Conservation (phyloP, 2,797 vertebrate species). For the Hapalemur alaotrensis region DNA sequence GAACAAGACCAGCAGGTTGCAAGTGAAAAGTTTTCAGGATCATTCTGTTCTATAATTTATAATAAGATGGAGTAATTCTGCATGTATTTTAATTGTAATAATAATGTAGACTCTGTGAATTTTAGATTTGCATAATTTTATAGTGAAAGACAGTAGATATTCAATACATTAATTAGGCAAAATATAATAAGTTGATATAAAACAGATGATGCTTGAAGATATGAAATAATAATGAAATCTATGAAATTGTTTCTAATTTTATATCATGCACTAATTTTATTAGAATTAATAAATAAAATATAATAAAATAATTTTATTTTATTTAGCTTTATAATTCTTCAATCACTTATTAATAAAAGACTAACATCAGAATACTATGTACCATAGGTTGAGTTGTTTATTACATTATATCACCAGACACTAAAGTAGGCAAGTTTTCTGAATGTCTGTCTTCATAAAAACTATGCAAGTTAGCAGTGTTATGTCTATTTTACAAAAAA, state of each 20-base stretch:
- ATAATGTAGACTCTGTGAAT: neutral
- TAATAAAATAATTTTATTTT: neutral
- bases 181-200: neutral
- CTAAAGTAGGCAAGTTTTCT: neutral
- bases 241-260: neutral
- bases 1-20: neutral
- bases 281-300: neutral
- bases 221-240: neutral
- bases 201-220: neutral
- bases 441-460: neutral
- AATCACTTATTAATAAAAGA: neutral
- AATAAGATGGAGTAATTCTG: neutral
- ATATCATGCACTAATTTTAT: neutral
- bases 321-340: neutral
- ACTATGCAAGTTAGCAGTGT: neutral
- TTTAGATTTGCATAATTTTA: slow-evolving; percentile 29
- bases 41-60: neutral
- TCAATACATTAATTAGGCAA: neutral
- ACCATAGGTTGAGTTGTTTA: neutral
- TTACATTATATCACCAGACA: neutral
- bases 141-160: neutral
- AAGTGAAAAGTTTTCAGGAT: neutral
- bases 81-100: neutral
- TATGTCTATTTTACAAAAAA: neutral
- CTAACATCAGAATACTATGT: neutral